Evolutionary conservation across 2,888 invertebrate genomes (phyloP).

Genomic region (Holacanthella duospinosa): DNA sequence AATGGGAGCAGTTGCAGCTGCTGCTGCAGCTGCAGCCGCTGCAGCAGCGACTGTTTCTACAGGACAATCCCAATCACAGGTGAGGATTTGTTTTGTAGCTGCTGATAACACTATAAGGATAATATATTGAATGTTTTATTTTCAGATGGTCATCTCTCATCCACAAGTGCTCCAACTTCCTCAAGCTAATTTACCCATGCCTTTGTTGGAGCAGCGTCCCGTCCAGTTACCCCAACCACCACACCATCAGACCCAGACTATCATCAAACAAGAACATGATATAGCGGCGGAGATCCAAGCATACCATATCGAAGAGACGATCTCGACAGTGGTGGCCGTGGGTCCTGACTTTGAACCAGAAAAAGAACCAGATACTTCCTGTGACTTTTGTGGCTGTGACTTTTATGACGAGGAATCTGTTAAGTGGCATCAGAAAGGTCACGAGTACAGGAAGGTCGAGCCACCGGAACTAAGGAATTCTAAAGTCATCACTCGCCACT

Average conservation of each 20-base stretch:
- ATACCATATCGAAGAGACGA: not conserved
- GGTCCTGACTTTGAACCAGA: conserved; percentile 36
- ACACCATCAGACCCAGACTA: not conserved
- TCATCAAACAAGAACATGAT: not conserved
- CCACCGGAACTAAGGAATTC: conserved; percentile 2
- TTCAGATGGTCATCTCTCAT: not conserved
- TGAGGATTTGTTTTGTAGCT: not conserved
- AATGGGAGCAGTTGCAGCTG: conserved; percentile 36
- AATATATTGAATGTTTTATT: not conserved
- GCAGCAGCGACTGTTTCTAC: conserved; percentile 32
- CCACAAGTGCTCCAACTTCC: conserved; percentile 11
- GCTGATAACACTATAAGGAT: not conserved
- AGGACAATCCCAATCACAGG: conserved; percentile 3
- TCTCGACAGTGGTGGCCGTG: not conserved
- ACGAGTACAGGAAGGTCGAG: conserved; percentile 37
- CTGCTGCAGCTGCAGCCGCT: conserved; percentile 32
- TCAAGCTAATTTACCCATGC: conserved; percentile 6
- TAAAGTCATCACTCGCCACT: conserved; percentile 32
- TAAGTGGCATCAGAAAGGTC: conserved; percentile 45
- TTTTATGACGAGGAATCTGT: conserved; percentile 47
- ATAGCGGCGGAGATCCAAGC: not conserved
- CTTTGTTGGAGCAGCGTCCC: conserved; percentile 9
- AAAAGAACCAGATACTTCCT: conserved; percentile 46
- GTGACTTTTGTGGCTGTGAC: conserved; percentile 49
- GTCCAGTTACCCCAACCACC: not conserved